Conservation (phyloP, 2,888 invertebrate genomes). For the Leucania comma region DNA sequence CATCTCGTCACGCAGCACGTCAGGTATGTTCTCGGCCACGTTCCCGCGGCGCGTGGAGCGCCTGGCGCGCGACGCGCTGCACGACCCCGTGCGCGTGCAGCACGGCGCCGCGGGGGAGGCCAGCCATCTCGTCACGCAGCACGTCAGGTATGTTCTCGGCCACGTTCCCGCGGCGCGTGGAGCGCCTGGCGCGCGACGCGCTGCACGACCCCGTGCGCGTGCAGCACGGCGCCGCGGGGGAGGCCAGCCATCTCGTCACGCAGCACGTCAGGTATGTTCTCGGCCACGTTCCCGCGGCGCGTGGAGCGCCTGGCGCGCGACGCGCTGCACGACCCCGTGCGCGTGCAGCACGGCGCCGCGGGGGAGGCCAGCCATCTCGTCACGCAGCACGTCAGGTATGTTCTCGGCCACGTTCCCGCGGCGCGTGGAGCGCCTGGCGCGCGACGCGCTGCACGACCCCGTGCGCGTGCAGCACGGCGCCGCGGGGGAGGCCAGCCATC, state of each 20-base stretch:
- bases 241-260: slow-evolving; percentile 98
- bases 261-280: slow-evolving; percentile 97
- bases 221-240: slow-evolving; percentile 97
- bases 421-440: slow-evolving; percentile 97
- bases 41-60: slow-evolving; percentile 98
- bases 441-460: slow-evolving; percentile 98
- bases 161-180: slow-evolving; percentile 98
- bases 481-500: slow-evolving; percentile 98
- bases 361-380: slow-evolving; percentile 99
- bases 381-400: slow-evolving; percentile 94
- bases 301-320: slow-evolving; percentile 98
- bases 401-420: slow-evolving; percentile 99
- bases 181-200: slow-evolving; percentile 98
- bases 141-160: slow-evolving; percentile 92
- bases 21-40: slow-evolving; percentile 97
- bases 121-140: slow-evolving; percentile 97
- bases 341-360: slow-evolving; percentile 98
- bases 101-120: slow-evolving; percentile 98
- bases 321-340: slow-evolving; percentile 97
- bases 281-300: slow-evolving; percentile 98
- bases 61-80: slow-evolving; percentile 97
- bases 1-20: slow-evolving; percentile 96
- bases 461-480: slow-evolving; percentile 98
- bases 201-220: slow-evolving; percentile 98
- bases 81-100: slow-evolving; percentile 98